Base-by-base conservation (phyloP, 2,797 vertebrate genomes). In the Octomys mimax region DNA sequence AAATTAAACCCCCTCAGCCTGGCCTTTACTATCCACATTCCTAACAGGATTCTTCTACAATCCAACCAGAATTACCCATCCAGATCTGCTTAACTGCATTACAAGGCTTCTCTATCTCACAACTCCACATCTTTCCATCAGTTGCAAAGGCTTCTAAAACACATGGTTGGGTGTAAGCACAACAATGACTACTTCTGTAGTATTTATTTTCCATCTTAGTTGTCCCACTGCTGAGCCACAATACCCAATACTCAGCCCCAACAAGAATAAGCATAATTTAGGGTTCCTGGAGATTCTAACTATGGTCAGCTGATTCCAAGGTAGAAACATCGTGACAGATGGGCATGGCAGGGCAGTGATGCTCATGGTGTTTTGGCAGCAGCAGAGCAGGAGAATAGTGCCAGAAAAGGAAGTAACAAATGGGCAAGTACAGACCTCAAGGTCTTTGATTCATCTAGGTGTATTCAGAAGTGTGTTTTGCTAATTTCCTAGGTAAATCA, bases 401-500 rank as follows among this genome's bases (percentile, higher is more conserved):
- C 64, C 64, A 66, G 64, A n/a, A 31, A n/a, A 66, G 31, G 64
- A 66, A 66, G 64, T 16, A 5, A 14, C 31, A n/a, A 16, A 31
- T 33, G 64, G 26, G 13, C 28, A 66, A 11, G 33, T 66, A 66
- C 14, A 66, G 31, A 66, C 31, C 31, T 13, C 31, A 66, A 66
- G 28, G 64, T 66, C 31, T 66, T 66, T n/a, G 31, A n/a, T 66
- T 14, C 31, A 66, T 14, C 64, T 91, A 73, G 52, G 66, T 75
- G 16, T 49, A 78, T 10, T 64, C 36, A 87, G 64, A 66, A 16
- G 31, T 66, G 31, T 33, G 31, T 11, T 79, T 26, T 71, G 1
- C 3, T 85, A 80, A 71, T 86, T 92, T 66, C 64, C 84, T 89
- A 31, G n/a, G 31, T 57, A 85, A 26, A 77, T 88, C 77, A 64